Evolutionary conservation across 2,888 invertebrate genomes (phyloP).

Genomic region (Trilocha varians): DNA sequence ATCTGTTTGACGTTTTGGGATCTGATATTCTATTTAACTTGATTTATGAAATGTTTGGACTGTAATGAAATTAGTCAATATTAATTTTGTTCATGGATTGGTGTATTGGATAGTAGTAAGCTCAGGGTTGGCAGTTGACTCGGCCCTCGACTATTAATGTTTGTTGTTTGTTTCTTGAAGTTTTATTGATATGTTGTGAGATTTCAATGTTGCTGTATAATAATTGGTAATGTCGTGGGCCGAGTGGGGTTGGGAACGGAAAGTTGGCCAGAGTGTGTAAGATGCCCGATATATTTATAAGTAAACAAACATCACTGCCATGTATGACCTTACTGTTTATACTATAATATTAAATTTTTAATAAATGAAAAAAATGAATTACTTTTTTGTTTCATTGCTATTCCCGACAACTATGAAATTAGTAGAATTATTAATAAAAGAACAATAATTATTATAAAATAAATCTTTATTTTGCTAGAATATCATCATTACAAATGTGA

Average conservation of each 20-base stretch:
- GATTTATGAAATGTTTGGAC: slow-evolving; percentile 27
- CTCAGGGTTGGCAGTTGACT: slow-evolving; percentile 42
- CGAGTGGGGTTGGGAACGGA: slow-evolving; percentile 21
- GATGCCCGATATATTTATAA: slow-evolving; percentile 53
- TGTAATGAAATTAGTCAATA: slow-evolving; percentile 37
- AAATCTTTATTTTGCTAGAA: neutral
- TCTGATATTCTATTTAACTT: slow-evolving; percentile 30
- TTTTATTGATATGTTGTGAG: slow-evolving; percentile 54
- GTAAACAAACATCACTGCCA: slow-evolving; percentile 69
- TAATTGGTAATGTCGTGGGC: slow-evolving; percentile 38
- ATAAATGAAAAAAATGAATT: slow-evolving; percentile 55
- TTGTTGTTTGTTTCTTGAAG: slow-evolving; percentile 50
- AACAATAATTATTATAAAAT: neutral
- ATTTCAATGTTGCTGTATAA: slow-evolving; percentile 52
- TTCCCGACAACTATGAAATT: neutral
- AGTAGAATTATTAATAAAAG: neutral
- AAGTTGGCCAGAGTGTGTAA: slow-evolving; percentile 44
- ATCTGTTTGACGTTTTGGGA: slow-evolving; percentile 33
- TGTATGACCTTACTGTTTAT: slow-evolving; percentile 72
- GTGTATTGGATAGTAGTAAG: slow-evolving; percentile 43
- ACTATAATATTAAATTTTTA: slow-evolving; percentile 67
- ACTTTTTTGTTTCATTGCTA: slow-evolving; percentile 16
- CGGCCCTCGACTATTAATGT: slow-evolving; percentile 36
- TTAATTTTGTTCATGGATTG: slow-evolving; percentile 44
- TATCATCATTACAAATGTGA: neutral